phyloP scores from a whole-genome alignment of 2,888 invertebrate species.

The Lathronympha strigana region DNA sequence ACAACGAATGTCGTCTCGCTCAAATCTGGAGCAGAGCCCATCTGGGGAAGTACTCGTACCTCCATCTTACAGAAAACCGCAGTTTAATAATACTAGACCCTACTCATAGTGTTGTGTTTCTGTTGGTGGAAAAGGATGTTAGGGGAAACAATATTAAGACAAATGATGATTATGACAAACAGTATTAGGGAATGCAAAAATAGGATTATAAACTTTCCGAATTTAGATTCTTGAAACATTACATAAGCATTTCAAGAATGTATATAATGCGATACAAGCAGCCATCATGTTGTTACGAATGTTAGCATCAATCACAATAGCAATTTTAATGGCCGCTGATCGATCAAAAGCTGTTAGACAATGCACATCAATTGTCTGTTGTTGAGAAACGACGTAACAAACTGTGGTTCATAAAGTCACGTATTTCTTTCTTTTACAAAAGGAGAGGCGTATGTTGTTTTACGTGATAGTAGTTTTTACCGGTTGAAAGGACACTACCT shows the following conservation, averaged over 20 bases:
- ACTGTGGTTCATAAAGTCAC: not conserved
- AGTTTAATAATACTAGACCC: no score
- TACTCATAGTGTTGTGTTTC: no score
- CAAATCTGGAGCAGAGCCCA: no score
- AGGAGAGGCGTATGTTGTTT: slow-evolving; percentile 3
- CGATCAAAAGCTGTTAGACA: slow-evolving; percentile 25
- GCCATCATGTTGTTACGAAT: slow-evolving; percentile 24
- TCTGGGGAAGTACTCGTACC: no score
- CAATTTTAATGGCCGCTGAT: slow-evolving; percentile 24
- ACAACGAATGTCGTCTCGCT: no score
- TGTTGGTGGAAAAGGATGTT: no score
- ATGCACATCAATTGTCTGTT: slow-evolving; percentile 9
- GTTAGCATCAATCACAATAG: slow-evolving; percentile 18
- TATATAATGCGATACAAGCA: slow-evolving; percentile 14
- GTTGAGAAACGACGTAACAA: not conserved
- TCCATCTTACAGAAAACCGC: no score
- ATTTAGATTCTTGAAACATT: not conserved
- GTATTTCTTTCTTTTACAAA: not conserved
- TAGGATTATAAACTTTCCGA: not conserved
- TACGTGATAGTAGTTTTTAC: slow-evolving; percentile 17
- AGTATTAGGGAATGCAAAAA: no score
- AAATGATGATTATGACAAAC: no score
- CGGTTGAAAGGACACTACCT: slow-evolving; percentile 1
- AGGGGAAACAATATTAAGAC: no score
- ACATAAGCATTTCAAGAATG: not conserved